Base-by-base conservation (phyloP, 2,113 vertebrate species). In the Hemibagrus wyckioides region DNA sequence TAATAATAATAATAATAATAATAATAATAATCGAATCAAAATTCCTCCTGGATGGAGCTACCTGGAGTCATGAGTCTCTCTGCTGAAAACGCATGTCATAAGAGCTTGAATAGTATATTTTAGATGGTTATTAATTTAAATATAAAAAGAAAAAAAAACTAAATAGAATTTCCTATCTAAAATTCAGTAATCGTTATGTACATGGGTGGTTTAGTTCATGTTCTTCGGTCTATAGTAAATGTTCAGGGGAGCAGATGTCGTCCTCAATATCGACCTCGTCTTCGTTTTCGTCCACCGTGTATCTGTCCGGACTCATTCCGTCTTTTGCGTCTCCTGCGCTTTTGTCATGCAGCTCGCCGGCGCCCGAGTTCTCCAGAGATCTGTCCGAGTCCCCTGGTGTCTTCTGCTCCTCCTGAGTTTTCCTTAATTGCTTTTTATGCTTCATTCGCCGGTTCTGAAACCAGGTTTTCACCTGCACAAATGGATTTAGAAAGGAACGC, bases 211-310 rank as follows among this genome's bases (percentile, higher is more conserved):
- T 86, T 80, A 63, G 6, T 82, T 56, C 89, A 57, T 63, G 36
- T 76, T 52, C 28, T 73, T 80, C 77, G 67, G 86, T 92, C 96
- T 97, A 98, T 92, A 98, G 94, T 91, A 95, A 94, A 90, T 96
- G 97, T 54, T 97, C 94, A 67, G 95, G 94, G 0, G 96, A 92
- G 92, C 88, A 97, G 88, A 91, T 95, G 84, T 95, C 97, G 0
- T 98, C 97, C 84, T 98, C 96, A 83, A 99, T 97, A 92, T 99
- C 98, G 94, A 99, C 97, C 67, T 99, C 98, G 90, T 98, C 97
- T 89, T 98, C 97, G 2, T 96, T 92, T 48, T 98, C 97, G 41
- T 97, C 95, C 85, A 97, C 94, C 82, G 96, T 82, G 90, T 96
- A 99, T 0, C 95, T 92, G 91, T 95, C 94, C 56, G 94, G 89